Evolutionary conservation across 2,888 invertebrate species (phyloP).

Genomic region (Agrotis exclamationis): DNA sequence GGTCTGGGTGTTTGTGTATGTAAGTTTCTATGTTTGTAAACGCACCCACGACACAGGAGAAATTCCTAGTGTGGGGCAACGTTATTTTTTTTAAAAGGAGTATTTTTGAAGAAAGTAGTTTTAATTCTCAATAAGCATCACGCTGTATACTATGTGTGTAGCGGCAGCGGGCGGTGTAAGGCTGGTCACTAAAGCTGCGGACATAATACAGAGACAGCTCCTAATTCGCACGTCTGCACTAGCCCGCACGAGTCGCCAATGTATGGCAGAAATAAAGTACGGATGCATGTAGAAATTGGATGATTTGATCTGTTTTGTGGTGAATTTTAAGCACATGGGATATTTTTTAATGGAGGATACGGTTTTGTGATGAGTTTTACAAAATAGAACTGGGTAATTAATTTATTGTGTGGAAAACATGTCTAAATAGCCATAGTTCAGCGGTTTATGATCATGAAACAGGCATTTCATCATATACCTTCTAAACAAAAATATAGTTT

Average conservation of each 20-base stretch:
- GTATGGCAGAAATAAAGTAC: constrained; percentile 69
- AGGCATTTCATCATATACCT: not conserved
- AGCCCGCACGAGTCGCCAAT: constrained; percentile 63
- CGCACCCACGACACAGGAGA: no score
- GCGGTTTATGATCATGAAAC: not conserved
- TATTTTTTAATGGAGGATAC: no score
- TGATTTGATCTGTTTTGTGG: not conserved
- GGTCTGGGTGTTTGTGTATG: no score
- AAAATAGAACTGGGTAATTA: not conserved
- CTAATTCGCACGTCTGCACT: constrained; percentile 80
- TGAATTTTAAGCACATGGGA: not conserved
- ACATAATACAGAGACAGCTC: constrained; percentile 72
- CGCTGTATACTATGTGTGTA: constrained; percentile 69
- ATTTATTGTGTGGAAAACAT: not conserved
- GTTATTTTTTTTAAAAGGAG: no score
- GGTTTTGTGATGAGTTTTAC: not conserved
- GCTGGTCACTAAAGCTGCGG: constrained; percentile 73
- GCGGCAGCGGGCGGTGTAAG: constrained; percentile 67
- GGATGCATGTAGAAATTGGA: no score
- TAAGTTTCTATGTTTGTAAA: no score
- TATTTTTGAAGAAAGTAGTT: no score
- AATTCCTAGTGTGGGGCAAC: no score
- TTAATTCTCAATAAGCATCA: constrained; percentile 48
- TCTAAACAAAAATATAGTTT: no score
- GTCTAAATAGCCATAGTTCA: not conserved